Conservation (phyloP, 2,888 invertebrate genomes). For the Latrodectus hesperus region DNA sequence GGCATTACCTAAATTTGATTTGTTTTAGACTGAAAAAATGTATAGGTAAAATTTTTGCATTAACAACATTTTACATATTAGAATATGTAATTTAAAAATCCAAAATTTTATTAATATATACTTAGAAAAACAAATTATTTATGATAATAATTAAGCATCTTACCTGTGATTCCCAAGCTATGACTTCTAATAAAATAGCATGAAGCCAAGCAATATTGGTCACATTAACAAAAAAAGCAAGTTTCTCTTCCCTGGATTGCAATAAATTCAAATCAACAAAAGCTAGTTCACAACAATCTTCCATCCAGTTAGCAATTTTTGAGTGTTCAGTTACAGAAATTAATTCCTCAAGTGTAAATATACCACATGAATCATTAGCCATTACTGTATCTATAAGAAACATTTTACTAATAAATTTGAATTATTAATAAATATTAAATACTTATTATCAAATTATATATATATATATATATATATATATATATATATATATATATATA, state of each 20-base stretch:
- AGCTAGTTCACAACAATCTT: constrained; percentile 43
- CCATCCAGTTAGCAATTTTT: constrained; percentile 56
- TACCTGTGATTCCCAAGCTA: constrained; percentile 27
- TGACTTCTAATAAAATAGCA: constrained; percentile 52
- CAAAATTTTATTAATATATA: too few species aligned
- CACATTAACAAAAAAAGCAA: constrained; percentile 65
- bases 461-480: too few species aligned
- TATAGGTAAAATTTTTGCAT: too few species aligned
- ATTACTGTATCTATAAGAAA: constrained; percentile 37
- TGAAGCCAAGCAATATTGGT: constrained; percentile 59
- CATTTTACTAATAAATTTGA: too few species aligned
- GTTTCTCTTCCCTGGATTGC: constrained; percentile 55
- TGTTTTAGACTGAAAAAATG: too few species aligned
- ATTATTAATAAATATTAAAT: too few species aligned
- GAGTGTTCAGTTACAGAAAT: constrained; percentile 51
- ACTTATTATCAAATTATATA: too few species aligned
- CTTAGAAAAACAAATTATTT: too few species aligned
- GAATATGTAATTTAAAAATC: too few species aligned
- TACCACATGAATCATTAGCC: constrained; percentile 37
- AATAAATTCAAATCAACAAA: constrained; percentile 58
- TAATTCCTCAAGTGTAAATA: constrained; percentile 33
- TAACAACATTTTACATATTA: too few species aligned
- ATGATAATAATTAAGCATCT: not conserved
- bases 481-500: too few species aligned
- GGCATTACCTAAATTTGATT: too few species aligned